A percentile compares a stretch with the other conserved stretches of the same genome.
Conservation (phyloP, 2,113 vertebrate genomes). For the Pipra filicauda region DNA sequence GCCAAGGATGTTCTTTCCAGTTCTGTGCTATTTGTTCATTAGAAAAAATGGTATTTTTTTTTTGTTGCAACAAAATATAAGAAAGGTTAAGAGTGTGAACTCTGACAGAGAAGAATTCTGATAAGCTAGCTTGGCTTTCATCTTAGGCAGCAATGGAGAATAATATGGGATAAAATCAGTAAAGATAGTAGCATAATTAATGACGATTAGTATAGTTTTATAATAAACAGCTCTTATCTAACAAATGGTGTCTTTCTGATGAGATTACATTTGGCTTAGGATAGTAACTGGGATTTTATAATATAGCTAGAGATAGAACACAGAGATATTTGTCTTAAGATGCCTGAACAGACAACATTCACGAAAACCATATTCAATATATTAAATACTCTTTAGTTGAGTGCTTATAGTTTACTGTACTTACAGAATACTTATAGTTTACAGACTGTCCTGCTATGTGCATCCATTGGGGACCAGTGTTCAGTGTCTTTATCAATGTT, state of each 20-base stretch:
- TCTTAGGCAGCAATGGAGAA: neutral
- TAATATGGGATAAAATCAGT: neutral
- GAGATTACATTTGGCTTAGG: neutral
- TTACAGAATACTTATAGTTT: neutral
- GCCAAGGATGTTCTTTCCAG: neutral
- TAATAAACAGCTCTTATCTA: neutral
- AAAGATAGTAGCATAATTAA: neutral
- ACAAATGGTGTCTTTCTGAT: neutral
- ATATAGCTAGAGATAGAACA: neutral
- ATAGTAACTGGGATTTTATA: neutral
- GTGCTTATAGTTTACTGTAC: neutral
- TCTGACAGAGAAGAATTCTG: neutral
- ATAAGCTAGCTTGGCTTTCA: neutral
- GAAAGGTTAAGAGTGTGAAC: neutral
- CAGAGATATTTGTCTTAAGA: neutral
- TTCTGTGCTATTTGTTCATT: neutral
- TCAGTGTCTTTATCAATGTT: neutral
- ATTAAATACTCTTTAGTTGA: neutral
- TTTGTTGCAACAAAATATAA: neutral
- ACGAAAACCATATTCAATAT: neutral
- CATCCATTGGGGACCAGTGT: fast-evolving
- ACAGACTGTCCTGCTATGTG: neutral
- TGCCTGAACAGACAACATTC: neutral
- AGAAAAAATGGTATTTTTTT: neutral
- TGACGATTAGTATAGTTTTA: neutral